phyloP scores from a whole-genome alignment of 2,888 invertebrate species.

The Stenurella melanura region DNA sequence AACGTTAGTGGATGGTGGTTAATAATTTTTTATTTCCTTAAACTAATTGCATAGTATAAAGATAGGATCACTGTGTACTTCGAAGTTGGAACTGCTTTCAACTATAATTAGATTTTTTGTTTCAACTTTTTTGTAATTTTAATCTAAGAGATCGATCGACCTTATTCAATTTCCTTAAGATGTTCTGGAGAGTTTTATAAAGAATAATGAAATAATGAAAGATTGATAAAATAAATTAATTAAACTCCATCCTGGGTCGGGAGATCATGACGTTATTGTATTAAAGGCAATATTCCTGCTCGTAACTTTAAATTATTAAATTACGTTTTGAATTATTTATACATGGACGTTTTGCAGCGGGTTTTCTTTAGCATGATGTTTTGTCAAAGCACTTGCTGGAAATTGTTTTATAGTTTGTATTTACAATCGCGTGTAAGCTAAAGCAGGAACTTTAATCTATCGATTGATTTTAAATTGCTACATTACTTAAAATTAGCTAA shows the following conservation, averaged over 20 bases:
- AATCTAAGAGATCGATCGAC: conserved; percentile 11
- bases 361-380: not conserved
- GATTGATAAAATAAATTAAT: conserved; percentile 28
- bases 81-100: not conserved
- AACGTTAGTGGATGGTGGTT: no score
- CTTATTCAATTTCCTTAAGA: not conserved
- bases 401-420: not conserved
- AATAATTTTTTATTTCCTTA: no score
- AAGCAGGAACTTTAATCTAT: no score
- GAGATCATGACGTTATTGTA: conserved; percentile 15
- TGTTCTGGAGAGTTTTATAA: conserved; percentile 6
- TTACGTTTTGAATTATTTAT: conserved; percentile 3
- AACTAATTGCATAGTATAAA: no score
- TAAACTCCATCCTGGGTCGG: conserved; percentile 13
- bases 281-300: not conserved
- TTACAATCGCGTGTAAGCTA: no score
- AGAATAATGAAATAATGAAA: conserved; percentile 28
- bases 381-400: not conserved
- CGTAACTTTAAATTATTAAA: conserved; percentile 4
- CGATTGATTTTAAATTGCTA: no score
- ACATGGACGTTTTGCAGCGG: conserved; percentile 10
- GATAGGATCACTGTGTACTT: no score
- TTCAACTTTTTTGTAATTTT: not conserved
- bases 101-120: not conserved
- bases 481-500: no score